Evolutionary conservation across 1,140 invertebrate genomes (phyloP).

Genomic region (Sycophaga agraensis): DNA sequence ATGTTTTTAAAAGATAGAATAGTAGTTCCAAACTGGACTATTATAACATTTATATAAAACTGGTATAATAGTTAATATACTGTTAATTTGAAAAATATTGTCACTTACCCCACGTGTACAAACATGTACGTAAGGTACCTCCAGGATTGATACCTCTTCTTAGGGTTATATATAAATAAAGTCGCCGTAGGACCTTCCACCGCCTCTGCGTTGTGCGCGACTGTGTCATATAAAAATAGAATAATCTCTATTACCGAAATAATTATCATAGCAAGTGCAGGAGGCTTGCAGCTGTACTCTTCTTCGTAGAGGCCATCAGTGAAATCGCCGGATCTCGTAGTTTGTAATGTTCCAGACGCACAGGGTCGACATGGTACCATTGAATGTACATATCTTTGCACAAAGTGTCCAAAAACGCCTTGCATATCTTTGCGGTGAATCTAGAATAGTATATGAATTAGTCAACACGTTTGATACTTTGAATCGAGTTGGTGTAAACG

Average conservation of each 20-base stretch:
- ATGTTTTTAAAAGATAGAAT: no score
- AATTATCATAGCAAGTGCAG: constrained; percentile 82
- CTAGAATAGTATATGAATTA: constrained; percentile 34
- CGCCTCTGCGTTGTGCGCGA: constrained; percentile 41
- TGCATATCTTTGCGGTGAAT: constrained; percentile 63
- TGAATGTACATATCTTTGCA: constrained; percentile 58
- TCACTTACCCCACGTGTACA: constrained; percentile 86
- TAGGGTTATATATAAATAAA: constrained; percentile 88
- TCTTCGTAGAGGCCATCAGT: constrained; percentile 80
- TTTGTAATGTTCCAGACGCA: constrained; percentile 25
- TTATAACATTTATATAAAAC: no score
- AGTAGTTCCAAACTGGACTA: no score
- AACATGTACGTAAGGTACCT: constrained; percentile 95
- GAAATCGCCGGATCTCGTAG: constrained; percentile 52
- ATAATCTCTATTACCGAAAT: constrained; percentile 72
- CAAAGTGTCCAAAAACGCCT: constrained; percentile 63
- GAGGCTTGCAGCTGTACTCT: constrained; percentile 83
- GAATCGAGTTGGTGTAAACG: no score
- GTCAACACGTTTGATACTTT: not conserved
- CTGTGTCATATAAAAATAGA: constrained; percentile 69
- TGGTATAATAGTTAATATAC: no score
- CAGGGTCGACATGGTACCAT: constrained; percentile 56
- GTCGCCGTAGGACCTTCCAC: constrained; percentile 72
- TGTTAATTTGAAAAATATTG: not conserved
- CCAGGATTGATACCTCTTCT: constrained; percentile 85